Evolutionary conservation across 1,140 invertebrate genomes (phyloP).

Genomic region (Calosoma granatense): DNA sequence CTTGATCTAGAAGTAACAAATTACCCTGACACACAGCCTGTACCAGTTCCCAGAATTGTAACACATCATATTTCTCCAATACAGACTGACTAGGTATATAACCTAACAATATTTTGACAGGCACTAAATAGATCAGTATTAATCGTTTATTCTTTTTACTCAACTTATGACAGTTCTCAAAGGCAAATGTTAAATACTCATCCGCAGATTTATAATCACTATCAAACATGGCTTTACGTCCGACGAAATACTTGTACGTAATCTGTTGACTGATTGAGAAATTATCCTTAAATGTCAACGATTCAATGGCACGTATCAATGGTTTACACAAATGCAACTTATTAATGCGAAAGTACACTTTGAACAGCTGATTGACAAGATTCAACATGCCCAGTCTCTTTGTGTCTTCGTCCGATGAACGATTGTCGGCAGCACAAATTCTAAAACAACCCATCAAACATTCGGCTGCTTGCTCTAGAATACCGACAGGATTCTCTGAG

Average conservation of each 20-base stretch:
- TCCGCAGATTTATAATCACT: constrained; percentile 90
- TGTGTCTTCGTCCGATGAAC: constrained; percentile 75
- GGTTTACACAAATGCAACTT: constrained; percentile 95
- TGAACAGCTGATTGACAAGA: constrained; percentile 93
- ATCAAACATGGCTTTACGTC: constrained; percentile 96
- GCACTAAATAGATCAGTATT: constrained; percentile 92
- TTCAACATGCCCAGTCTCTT: constrained; percentile 94
- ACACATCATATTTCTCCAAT: constrained; percentile 80
- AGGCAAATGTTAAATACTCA: constrained; percentile 85
- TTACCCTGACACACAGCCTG: constrained; percentile 84
- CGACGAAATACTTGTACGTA: constrained; percentile 95
- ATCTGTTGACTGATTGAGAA: constrained; percentile 82
- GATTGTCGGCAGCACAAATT: constrained; percentile 90
- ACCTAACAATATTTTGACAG: constrained; percentile 94
- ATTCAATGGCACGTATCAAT: constrained; percentile 90
- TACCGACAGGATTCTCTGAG: constrained; percentile 56
- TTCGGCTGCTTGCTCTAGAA: constrained; percentile 89
- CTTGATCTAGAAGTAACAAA: constrained; percentile 69
- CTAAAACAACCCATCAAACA: constrained; percentile 89
- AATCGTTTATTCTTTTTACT: constrained; percentile 82
- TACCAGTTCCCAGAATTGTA: constrained; percentile 83
- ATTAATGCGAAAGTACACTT: constrained; percentile 96
- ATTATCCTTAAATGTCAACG: constrained; percentile 75
- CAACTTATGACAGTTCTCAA: constrained; percentile 76
- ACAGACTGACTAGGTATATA: constrained; percentile 74